phyloP scores from a whole-genome alignment of 2,888 invertebrate genomes.

The Oxycera nigricornis region DNA sequence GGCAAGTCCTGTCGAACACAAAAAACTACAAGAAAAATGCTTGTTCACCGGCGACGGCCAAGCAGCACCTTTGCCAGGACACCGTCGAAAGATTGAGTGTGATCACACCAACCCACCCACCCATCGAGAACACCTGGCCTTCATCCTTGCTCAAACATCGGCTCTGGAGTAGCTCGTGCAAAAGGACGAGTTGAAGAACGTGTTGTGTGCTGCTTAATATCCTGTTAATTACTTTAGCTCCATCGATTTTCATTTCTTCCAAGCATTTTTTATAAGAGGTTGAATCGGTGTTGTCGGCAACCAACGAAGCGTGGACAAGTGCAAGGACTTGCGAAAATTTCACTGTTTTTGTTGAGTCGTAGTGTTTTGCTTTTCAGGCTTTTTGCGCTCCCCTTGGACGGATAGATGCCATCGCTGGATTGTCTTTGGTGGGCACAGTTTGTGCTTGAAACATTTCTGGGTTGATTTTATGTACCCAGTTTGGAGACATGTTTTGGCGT shows the following conservation, averaged over 20 bases:
- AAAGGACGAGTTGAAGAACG: not conserved
- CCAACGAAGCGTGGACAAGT: not conserved
- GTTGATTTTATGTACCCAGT: too few species aligned
- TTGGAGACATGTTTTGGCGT: too few species aligned
- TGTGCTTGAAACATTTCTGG: too few species aligned
- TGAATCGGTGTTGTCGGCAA: not conserved
- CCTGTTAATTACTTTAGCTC: conserved; percentile 48
- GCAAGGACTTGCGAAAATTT: too few species aligned
- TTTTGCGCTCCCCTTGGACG: too few species aligned
- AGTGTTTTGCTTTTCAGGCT: too few species aligned
- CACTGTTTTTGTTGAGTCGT: too few species aligned
- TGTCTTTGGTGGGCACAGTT: too few species aligned
- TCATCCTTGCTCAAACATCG: too few species aligned
- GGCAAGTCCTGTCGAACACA: not conserved
- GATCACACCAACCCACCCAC: not conserved
- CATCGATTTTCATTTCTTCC: conserved; percentile 46
- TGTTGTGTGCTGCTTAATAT: conserved; percentile 47
- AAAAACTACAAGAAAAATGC: conserved; percentile 25
- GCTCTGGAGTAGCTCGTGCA: not conserved
- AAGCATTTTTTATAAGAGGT: conserved; percentile 36
- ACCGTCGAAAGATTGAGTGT: not conserved
- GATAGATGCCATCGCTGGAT: too few species aligned
- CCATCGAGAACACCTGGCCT: too few species aligned
- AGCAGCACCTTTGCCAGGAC: conserved; percentile 24
- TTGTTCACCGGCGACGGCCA: conserved; percentile 18